phyloP scores from a whole-genome alignment of 2,113 vertebrate genomes.

The Acanthisitta chloris region DNA sequence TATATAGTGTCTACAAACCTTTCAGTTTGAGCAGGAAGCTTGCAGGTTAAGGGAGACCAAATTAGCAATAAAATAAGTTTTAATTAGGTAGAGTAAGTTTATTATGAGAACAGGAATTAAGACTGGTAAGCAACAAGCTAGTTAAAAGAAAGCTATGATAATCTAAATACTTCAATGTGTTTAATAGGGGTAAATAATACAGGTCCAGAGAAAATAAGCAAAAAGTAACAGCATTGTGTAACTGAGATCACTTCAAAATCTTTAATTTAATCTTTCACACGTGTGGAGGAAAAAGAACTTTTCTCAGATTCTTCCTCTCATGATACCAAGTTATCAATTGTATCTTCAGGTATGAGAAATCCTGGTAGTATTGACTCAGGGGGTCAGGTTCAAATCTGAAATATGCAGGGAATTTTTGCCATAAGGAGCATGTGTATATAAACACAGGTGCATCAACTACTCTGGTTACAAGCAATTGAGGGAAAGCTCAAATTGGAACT shows the following conservation, averaged over 20 bases:
- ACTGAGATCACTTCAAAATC: background rate
- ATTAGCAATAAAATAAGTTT: background rate
- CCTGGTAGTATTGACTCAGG: background rate
- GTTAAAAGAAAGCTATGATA: background rate
- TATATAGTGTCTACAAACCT: rapidly evolving
- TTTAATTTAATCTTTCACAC: background rate
- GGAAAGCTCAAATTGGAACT: background rate
- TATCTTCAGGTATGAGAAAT: background rate
- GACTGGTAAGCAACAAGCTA: background rate
- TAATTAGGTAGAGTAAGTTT: background rate
- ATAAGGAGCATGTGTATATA: background rate
- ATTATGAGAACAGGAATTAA: background rate
- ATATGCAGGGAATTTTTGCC: background rate
- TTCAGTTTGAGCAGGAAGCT: background rate
- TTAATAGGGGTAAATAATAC: background rate
- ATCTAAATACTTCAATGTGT: background rate
- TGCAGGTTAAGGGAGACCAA: background rate
- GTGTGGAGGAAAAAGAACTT: rapidly evolving
- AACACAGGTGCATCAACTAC: rapidly evolving
- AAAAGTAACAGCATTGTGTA: background rate
- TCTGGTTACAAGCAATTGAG: background rate
- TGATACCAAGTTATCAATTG: background rate
- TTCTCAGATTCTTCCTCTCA: background rate
- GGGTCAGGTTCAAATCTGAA: background rate
- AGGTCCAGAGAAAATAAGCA: background rate